Evolutionary conservation across 2,888 invertebrate genomes (phyloP).

Genomic region (Piscicola geometra): DNA sequence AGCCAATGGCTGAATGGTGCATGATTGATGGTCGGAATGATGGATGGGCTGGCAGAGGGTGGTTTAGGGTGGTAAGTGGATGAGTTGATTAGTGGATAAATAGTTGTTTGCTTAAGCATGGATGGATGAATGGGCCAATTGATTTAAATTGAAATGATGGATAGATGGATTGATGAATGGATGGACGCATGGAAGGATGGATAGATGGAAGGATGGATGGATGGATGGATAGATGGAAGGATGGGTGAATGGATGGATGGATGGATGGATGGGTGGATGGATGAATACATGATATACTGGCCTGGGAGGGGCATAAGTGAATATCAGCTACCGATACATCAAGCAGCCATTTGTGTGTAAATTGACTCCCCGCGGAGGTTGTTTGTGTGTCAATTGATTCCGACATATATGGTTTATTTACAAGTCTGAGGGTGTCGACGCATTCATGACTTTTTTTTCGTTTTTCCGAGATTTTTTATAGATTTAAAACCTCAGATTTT

Average conservation of each 20-base stretch:
- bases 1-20: no score
- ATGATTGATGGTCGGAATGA: neutral
- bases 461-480: no score
- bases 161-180: neutral
- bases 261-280: slow-evolving; percentile 20
- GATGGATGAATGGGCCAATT: neutral
- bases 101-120: neutral
- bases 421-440: no score
- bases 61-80: neutral
- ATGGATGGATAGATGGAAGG: slow-evolving; percentile 14
- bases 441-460: no score
- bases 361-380: no score
- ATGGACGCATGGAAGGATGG: neutral
- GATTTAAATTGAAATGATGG: neutral
- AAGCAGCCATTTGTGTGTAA: no score
- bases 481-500: no score
- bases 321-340: no score
- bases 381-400: no score
- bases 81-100: neutral
- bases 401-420: no score
- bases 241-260: slow-evolving; percentile 7
- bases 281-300: neutral
- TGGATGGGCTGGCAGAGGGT: neutral
- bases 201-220: slow-evolving; percentile 14
- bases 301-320: neutral